phyloP scores from a whole-genome alignment of 1,140 invertebrate genomes.

The Bombus superbus region DNA sequence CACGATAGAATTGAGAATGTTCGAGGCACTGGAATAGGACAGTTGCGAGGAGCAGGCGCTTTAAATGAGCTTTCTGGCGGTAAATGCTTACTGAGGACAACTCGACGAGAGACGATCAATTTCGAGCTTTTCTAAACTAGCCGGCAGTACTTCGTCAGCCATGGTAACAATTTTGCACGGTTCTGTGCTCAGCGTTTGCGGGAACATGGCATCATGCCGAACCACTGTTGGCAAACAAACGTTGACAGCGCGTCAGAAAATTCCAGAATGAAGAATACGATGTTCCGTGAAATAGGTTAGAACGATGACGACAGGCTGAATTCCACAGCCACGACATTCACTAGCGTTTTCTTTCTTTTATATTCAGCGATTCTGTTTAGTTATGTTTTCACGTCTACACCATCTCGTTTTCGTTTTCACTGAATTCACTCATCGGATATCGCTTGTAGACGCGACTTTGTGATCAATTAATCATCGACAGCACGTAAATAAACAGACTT shows the following conservation, averaged over 20 bases:
- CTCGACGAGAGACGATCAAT: slow-evolving; percentile 73
- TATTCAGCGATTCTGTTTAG: background rate
- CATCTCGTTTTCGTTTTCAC: background rate
- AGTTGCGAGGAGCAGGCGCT: slow-evolving; percentile 33
- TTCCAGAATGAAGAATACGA: slow-evolving; percentile 47
- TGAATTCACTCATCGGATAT: background rate
- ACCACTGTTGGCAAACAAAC: slow-evolving; percentile 56
- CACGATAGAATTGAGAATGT: background rate
- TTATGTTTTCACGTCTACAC: background rate
- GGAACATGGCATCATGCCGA: slow-evolving; percentile 65
- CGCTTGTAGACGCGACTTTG: background rate
- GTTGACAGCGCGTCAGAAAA: slow-evolving; percentile 49
- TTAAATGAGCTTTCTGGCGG: slow-evolving; percentile 20
- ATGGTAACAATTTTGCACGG: slow-evolving; percentile 66
- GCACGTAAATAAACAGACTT: slow-evolving; percentile 76
- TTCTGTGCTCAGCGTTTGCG: slow-evolving; percentile 56
- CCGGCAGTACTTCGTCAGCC: slow-evolving; percentile 79
- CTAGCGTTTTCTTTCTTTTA: background rate
- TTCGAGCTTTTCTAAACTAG: slow-evolving; percentile 79
- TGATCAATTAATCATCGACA: slow-evolving; percentile 58
- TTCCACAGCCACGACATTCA: slow-evolving; percentile 16
- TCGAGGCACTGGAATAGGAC: background rate
- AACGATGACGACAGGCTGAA: slow-evolving; percentile 43
- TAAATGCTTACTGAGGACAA: slow-evolving; percentile 71
- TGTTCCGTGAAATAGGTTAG: slow-evolving; percentile 58